A percentile compares a stretch with the other conserved stretches of the same genome.
Evolutionary conservation across 2,888 invertebrate species (phyloP).

Genomic region (Drosophila heteroneura): DNA sequence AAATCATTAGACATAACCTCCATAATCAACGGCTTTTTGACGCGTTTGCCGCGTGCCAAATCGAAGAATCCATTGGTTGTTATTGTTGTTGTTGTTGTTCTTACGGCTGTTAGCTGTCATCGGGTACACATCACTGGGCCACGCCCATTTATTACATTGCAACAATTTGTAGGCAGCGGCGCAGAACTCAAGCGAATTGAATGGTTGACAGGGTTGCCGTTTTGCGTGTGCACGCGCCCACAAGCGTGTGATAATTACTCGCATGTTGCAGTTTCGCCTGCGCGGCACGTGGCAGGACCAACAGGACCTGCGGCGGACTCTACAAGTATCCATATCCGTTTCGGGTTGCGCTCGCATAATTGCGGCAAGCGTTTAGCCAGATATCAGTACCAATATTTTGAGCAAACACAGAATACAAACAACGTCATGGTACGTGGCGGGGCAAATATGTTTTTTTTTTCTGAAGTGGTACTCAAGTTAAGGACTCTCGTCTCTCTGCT

Average conservation of each 20-base stretch:
- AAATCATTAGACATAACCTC: slow-evolving; percentile 59
- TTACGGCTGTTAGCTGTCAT: slow-evolving; percentile 51
- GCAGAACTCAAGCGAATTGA: slow-evolving; percentile 56
- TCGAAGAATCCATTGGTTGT: slow-evolving; percentile 36
- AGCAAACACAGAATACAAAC: slow-evolving; percentile 33
- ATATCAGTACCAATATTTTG: slow-evolving; percentile 60
- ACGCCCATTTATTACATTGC: slow-evolving; percentile 72
- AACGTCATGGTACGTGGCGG: slow-evolving; percentile 19
- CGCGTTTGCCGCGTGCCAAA: slow-evolving; percentile 63
- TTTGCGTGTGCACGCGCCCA: slow-evolving; percentile 63
- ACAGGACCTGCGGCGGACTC: slow-evolving; percentile 34
- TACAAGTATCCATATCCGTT: slow-evolving; percentile 84
- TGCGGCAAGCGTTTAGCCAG: slow-evolving; percentile 69
- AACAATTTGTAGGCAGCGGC: slow-evolving; percentile 65
- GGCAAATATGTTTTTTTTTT: slow-evolving; percentile 66
- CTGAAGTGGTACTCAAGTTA: slow-evolving; percentile 68
- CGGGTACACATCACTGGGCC: slow-evolving; percentile 29
- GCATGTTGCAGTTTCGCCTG: slow-evolving; percentile 68
- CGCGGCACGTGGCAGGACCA: slow-evolving; percentile 73
- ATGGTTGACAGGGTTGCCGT: slow-evolving; percentile 35
- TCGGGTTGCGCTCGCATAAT: slow-evolving; percentile 66
- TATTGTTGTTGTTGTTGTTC: slow-evolving; percentile 33
- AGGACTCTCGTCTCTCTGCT: slow-evolving; percentile 31
- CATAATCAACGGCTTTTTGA: slow-evolving; percentile 80
- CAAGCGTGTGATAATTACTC: slow-evolving; percentile 83